phyloP scores from a whole-genome alignment of 2,888 invertebrate species.

The Scaptomyza tumidula region DNA sequence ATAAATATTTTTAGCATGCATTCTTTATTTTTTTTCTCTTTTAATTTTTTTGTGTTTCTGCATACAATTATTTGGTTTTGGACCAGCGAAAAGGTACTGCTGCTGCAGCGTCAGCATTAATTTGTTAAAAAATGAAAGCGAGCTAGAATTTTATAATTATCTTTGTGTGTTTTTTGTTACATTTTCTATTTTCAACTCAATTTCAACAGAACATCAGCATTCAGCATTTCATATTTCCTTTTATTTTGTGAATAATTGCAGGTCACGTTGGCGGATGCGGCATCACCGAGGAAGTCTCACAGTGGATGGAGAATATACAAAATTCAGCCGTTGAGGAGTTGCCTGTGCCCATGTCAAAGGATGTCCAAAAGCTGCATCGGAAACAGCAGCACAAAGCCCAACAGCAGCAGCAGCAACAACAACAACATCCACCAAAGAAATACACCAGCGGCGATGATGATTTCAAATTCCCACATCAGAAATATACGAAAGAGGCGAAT shows the following conservation, averaged over 20 bases:
- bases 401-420: conserved; percentile 51
- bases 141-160: conserved; percentile 11
- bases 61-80: conserved; percentile 44
- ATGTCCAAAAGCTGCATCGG: conserved; percentile 78
- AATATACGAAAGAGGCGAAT: conserved; percentile 92
- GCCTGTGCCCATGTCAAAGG: conserved; percentile 82
- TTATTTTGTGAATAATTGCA: conserved; percentile 80
- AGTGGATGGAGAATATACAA: conserved; percentile 97
- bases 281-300: conserved; percentile 92
- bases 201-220: conserved; percentile 23
- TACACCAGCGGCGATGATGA: conserved; percentile 81
- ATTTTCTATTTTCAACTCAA: conserved; percentile 36
- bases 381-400: conserved; percentile 74
- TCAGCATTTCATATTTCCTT: conserved; percentile 25
- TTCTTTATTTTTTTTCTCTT: conserved; percentile 12
- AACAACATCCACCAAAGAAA: conserved; percentile 82
- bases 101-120: conserved; percentile 74
- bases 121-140: conserved; percentile 58
- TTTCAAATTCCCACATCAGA: conserved; percentile 87
- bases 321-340: conserved; percentile 89
- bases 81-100: conserved; percentile 27
- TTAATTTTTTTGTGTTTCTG: conserved; percentile 14
- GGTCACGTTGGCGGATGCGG: conserved; percentile 95
- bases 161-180: conserved; percentile 11
- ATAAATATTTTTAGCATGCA: conserved; percentile 74